Evolutionary conservation across 1,140 invertebrate genomes (phyloP).

Genomic region (Cyrtorhinus lividipennis): DNA sequence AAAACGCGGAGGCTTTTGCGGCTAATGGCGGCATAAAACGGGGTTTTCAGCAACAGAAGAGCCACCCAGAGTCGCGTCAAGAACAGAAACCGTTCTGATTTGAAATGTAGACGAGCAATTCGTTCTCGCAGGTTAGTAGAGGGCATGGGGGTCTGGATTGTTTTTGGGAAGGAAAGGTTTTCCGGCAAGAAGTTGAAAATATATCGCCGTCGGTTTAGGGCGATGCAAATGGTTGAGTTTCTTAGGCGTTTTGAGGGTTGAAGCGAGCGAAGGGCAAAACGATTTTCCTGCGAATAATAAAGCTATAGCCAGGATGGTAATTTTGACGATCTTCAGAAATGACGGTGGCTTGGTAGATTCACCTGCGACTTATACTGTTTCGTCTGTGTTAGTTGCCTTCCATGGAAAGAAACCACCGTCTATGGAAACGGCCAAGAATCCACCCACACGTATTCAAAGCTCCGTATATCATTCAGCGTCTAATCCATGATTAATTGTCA

Average conservation of each 20-base stretch:
- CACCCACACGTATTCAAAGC: too few species aligned
- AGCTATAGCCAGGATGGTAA: neutral
- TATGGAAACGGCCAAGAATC: too few species aligned
- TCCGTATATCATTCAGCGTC: too few species aligned
- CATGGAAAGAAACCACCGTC: too few species aligned
- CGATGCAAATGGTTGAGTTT: slow-evolving; percentile 1
- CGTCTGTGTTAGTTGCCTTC: too few species aligned
- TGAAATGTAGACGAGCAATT: neutral
- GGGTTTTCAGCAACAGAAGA: neutral
- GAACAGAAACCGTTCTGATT: neutral
- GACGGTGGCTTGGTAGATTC: too few species aligned
- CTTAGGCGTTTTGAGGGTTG: neutral
- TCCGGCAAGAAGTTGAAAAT: neutral
- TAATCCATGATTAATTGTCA: too few species aligned
- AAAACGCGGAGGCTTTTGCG: slow-evolving; percentile 1
- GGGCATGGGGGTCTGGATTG: neutral
- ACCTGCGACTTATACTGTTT: too few species aligned
- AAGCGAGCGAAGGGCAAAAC: neutral
- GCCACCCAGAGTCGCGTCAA: neutral
- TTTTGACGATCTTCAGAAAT: neutral
- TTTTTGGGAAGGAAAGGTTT: neutral
- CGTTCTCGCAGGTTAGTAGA: neutral
- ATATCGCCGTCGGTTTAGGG: neutral
- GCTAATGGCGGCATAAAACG: slow-evolving; percentile 8
- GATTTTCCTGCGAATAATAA: neutral